Evolutionary conservation across 2,888 invertebrate species (phyloP).

Genomic region (Trachelus tabidus): DNA sequence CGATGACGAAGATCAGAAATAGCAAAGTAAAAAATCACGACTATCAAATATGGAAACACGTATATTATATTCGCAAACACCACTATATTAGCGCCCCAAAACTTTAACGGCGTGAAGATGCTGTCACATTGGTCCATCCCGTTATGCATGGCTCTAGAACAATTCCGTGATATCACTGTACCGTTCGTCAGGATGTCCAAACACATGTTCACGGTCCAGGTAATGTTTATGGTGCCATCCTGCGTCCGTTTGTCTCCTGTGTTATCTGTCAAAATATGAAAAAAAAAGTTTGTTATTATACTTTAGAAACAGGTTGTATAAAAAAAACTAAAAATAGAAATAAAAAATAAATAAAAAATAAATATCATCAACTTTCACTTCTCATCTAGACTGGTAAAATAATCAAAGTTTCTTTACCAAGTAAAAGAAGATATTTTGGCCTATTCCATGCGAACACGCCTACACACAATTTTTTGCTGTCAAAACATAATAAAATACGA

Average conservation of each 20-base stretch:
- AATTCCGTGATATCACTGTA: constrained; percentile 21
- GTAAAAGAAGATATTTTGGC: not conserved
- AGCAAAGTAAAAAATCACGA: constrained; percentile 39
- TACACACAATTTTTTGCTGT: not conserved
- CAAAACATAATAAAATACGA: not conserved
- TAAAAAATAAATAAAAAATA: not conserved
- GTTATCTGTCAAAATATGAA: not conserved
- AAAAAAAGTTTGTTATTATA: not conserved
- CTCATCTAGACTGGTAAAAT: not conserved
- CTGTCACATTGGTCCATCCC: constrained; percentile 35
- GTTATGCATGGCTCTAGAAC: constrained; percentile 9
- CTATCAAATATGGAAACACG: constrained; percentile 44
- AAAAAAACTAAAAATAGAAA: no score
- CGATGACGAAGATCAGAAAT: constrained; percentile 39
- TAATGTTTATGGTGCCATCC: not conserved
- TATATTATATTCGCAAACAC: constrained; percentile 51
- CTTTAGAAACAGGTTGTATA: not conserved
- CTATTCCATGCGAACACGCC: not conserved
- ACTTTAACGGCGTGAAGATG: constrained; percentile 39
- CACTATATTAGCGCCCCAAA: constrained; percentile 51
- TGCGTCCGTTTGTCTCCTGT: not conserved
- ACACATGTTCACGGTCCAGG: constrained; percentile 18
- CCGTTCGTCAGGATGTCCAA: constrained; percentile 33
- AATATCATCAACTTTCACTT: not conserved
- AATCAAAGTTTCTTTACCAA: not conserved